Evolutionary conservation across 2,113 vertebrate genomes (phyloP).

Genomic region (Dermatemys mawii): DNA sequence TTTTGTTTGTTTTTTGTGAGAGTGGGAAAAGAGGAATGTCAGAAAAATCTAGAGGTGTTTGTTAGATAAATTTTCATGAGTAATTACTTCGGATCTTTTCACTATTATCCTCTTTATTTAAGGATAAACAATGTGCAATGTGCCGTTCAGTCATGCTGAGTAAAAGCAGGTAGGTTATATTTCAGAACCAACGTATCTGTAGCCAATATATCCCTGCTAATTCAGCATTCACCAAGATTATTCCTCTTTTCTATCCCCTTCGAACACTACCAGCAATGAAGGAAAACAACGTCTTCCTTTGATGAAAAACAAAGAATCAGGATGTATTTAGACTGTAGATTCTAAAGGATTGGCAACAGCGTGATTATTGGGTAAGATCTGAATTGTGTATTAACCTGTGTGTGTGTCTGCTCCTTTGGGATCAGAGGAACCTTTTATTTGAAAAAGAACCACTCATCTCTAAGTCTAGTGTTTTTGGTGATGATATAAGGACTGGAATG

Average conservation of each 20-base stretch:
- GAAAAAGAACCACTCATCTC: too few relatives aligned
- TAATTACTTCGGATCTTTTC: slow-evolving; percentile 15
- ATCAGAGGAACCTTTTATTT: too few relatives aligned
- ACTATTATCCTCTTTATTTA: not conserved
- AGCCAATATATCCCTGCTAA: slow-evolving; percentile 51
- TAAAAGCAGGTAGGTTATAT: slow-evolving; percentile 19
- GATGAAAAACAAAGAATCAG: slow-evolving; percentile 55
- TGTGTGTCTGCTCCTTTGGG: too few relatives aligned
- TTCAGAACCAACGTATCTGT: slow-evolving; percentile 41
- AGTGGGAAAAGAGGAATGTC: not conserved
- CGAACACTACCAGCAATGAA: slow-evolving; percentile 33
- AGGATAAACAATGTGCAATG: not conserved
- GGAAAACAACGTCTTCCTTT: slow-evolving; percentile 53
- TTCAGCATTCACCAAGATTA: slow-evolving; percentile 24
- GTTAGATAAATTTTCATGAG: slow-evolving; percentile 21
- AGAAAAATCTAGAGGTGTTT: slow-evolving; percentile 6
- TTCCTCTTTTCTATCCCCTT: slow-evolving; percentile 48
- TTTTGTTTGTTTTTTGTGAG: not conserved
- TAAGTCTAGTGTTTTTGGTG: too few relatives aligned
- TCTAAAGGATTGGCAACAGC: too few relatives aligned
- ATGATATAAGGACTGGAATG: too few relatives aligned
- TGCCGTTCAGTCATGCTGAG: slow-evolving; percentile 25
- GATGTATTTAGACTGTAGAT: slow-evolving; percentile 3
- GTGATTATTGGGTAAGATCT: too few relatives aligned
- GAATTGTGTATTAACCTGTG: too few relatives aligned